Conservation (phyloP, 2,113 vertebrate genomes). For the Bufo bufo region DNA sequence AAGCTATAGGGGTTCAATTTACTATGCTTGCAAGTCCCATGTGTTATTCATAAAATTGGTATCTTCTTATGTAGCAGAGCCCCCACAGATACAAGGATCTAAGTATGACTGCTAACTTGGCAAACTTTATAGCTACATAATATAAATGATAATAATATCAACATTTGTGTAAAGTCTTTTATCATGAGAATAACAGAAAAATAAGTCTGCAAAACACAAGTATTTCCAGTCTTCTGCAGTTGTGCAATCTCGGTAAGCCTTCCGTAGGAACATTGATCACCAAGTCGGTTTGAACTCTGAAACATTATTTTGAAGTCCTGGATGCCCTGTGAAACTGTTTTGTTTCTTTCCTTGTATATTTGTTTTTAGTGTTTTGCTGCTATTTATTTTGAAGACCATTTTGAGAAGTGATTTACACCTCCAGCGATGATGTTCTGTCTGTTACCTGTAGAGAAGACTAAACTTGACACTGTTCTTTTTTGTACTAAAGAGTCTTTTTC, state of each 20-base stretch:
- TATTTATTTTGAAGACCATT: neutral
- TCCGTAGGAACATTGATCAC: conserved; percentile 3
- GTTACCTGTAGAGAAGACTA: neutral
- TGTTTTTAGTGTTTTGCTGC: neutral
- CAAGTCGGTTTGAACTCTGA: conserved; percentile 35
- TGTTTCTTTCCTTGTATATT: neutral
- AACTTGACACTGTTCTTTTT: neutral
- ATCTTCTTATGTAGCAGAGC: too few relatives aligned
- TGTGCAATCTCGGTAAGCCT: conserved; percentile 3
- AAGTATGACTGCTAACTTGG: too few relatives aligned
- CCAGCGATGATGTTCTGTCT: neutral
- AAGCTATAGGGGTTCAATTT: neutral
- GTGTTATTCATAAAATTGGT: too few relatives aligned
- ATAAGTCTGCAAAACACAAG: neutral
- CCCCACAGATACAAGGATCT: too few relatives aligned
- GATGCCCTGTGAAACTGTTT: conserved; percentile 5
- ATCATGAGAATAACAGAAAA: neutral
- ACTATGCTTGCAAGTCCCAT: too few relatives aligned
- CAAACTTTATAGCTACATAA: neutral
- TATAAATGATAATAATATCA: neutral
- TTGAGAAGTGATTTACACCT: neutral
- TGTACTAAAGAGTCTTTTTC: neutral
- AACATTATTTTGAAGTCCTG: neutral
- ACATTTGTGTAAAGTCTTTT: neutral
- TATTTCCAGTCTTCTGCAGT: neutral